Evolutionary conservation across 2,888 invertebrate genomes (phyloP), one percentile per base, ranked within the genome.

Genomic region (Pterobdella sp.): DNA sequence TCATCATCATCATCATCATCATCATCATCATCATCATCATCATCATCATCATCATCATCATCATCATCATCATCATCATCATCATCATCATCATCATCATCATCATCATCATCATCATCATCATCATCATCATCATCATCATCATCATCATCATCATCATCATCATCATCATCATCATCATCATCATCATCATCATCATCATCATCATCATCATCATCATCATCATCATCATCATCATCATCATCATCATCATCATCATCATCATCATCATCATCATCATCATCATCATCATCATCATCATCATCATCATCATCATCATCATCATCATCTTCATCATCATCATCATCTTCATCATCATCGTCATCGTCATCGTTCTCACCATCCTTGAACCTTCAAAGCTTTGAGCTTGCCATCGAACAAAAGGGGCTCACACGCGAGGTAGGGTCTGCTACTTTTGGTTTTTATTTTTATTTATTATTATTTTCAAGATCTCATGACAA

Each of bases 241-340:
- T 73, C 68, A 29, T 73, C 67, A 26, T 68, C 56, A 35, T 73
- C 68, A 1, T 68, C 68, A 68, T 56, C 67, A 37, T 67, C 72
- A 36, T 67, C 67, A 67, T 72, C 67, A 49, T 72, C 72, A 31
- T 72, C 67, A 32, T 72, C 72, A 36, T 67, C 49, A 67, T 67
- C 66, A 67, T 66, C 66, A 42, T 66, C 3, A 72, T 72, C 72
- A 72, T 72, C 67, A 4, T 67, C 52, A 66, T 49, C 67, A 49
- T 37, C 49, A 31, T 4, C 52, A 34, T 66, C 49, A 4, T 63
- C 35, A 64, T 32, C 29, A 64, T 72, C 64, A 35, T 69, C 56
- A 3, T 52, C 42, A 56, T 49, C 52, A 1, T 49, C 4, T 36
- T 7, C 68, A n/a, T 68, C 36, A 26, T 68, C 68, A 36, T 68